Evolutionary conservation across 2,888 invertebrate species (phyloP).

Genomic region (Aphidius colemani): DNA sequence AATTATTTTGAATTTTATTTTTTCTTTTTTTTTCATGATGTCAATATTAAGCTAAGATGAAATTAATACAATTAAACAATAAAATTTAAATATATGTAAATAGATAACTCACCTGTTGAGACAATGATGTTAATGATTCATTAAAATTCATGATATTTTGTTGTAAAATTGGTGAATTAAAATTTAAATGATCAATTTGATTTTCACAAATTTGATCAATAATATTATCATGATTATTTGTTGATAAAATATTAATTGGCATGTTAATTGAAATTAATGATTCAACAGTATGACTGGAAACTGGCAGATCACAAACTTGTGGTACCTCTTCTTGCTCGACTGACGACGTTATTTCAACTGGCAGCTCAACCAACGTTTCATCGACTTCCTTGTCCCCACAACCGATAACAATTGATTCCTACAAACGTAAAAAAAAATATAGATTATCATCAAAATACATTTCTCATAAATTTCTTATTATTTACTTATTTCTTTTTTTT

Average conservation of each 20-base stretch:
- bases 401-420: conserved; percentile 46
- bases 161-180: conserved; percentile 3
- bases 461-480: conserved; percentile 4
- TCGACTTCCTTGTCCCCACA: conserved; percentile 25
- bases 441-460: neutral
- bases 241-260: too few species aligned
- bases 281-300: conserved; percentile 15
- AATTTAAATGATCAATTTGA: conserved; percentile 11
- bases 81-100: too few species aligned
- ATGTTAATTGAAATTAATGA: neutral
- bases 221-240: too few species aligned
- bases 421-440: conserved; percentile 26
- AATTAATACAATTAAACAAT: too few species aligned
- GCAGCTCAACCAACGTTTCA: conserved; percentile 24
- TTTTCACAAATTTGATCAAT: conserved; percentile 11
- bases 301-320: conserved; percentile 11
- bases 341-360: conserved; percentile 25
- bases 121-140: conserved; percentile 9
- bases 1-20: too few species aligned
- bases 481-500: conserved; percentile 27
- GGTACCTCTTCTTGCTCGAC: conserved; percentile 29
- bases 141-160: conserved; percentile 22
- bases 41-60: too few species aligned
- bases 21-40: too few species aligned
- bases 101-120: conserved; percentile 19